phyloP scores from a whole-genome alignment of 2,113 vertebrate genomes.

The Oenanthe melanoleuca region DNA sequence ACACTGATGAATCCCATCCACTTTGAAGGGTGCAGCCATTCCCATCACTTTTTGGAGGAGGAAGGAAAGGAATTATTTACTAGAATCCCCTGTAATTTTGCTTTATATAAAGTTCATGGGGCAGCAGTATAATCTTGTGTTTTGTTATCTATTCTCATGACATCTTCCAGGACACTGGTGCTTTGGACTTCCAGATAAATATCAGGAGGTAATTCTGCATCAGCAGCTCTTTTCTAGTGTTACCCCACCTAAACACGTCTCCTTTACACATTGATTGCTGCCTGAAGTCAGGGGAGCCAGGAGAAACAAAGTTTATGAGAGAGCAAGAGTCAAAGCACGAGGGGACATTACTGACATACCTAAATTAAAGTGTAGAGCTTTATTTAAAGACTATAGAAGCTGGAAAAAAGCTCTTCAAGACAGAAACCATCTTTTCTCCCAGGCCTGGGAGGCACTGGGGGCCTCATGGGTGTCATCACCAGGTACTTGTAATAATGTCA shows the following conservation, averaged over 20 bases:
- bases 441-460: not conserved
- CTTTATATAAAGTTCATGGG: not conserved
- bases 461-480: conserved; percentile 19
- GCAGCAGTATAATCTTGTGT: not conserved
- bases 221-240: not conserved
- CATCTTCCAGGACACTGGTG: rapidly evolving
- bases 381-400: not conserved
- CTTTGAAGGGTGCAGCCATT: not conserved
- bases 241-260: not conserved
- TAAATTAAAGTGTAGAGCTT: not conserved
- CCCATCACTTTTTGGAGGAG: not conserved
- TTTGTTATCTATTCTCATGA: not conserved
- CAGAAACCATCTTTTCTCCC: not conserved
- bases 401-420: not conserved
- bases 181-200: not conserved
- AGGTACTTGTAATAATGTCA: conserved; percentile 24
- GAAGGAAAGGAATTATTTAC: not conserved
- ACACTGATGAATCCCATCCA: not conserved
- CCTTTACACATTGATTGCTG: not conserved
- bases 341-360: not conserved
- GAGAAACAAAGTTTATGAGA: not conserved
- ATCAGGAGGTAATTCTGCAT: not conserved
- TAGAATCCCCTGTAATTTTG: not conserved
- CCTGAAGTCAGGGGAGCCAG: not conserved
- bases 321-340: not conserved